Evolutionary conservation across 1,140 invertebrate genomes (phyloP).

Genomic region (Aporrectodea caliginosa): DNA sequence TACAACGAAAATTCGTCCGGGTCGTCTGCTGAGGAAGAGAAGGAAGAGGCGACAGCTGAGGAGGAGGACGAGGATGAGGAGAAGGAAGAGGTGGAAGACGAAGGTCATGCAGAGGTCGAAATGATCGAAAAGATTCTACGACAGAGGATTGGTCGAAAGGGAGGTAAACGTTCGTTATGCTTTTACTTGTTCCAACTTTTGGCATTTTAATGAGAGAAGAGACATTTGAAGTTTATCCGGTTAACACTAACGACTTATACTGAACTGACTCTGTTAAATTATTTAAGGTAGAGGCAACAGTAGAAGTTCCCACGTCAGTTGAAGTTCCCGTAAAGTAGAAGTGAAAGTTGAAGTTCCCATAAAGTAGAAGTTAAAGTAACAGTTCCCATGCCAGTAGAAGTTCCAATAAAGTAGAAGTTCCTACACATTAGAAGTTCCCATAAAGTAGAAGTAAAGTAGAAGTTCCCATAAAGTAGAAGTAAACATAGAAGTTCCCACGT

Average conservation of each 20-base stretch:
- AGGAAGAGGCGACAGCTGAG: not conserved
- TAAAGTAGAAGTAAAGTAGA: not conserved
- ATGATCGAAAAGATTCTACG: conserved; percentile 89
- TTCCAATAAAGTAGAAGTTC: too few relatives aligned
- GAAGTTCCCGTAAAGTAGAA: not conserved
- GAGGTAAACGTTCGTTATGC: conserved; percentile 35
- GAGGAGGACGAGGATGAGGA: not conserved
- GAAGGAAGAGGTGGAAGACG: not conserved
- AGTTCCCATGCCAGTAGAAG: too few relatives aligned
- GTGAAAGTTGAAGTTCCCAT: not conserved
- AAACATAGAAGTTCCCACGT: not conserved
- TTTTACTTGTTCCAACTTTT: not conserved
- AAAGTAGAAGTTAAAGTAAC: too few relatives aligned
- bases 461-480: not conserved
- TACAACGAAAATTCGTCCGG: not conserved
- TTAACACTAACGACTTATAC: not conserved
- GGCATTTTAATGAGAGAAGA: not conserved
- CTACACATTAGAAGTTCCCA: not conserved
- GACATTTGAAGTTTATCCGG: not conserved
- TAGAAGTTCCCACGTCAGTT: not conserved
- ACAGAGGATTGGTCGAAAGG: conserved; percentile 76
- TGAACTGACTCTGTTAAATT: not conserved
- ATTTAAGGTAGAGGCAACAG: too few relatives aligned
- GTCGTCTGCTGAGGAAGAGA: not conserved
- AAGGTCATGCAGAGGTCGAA: conserved; percentile 62